These are phyloP conservation scores for Okapia johnstoni DNA, from an alignment of 2,113 vertebrate species.

Conservation along the genomic window DNA sequence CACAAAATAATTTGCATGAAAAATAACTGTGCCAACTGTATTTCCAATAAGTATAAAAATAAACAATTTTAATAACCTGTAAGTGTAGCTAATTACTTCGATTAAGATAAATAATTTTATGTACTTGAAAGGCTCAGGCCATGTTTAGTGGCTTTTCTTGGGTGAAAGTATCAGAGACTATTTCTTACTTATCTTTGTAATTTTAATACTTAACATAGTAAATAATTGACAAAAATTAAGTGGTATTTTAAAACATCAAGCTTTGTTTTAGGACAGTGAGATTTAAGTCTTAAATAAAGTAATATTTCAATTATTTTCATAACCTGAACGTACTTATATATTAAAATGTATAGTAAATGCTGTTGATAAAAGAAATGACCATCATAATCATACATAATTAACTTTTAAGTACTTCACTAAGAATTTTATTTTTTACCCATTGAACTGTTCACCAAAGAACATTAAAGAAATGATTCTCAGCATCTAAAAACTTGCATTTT, in stretches of 20 bases:
- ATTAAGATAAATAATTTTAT: not conserved
- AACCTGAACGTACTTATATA: not conserved
- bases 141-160: not conserved
- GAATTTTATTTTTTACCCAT: not conserved
- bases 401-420: not conserved
- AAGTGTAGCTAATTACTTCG: not conserved
- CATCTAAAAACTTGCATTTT: not conserved
- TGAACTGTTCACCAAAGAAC: not conserved
- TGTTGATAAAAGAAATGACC: not conserved
- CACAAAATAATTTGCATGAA: not conserved
- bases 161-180: not conserved
- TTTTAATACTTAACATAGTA: not conserved
- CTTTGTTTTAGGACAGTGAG: not conserved
- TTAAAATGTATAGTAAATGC: not conserved
- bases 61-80: not conserved
- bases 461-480: not conserved
- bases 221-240: not conserved
- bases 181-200: not conserved
- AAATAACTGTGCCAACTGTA: not conserved
- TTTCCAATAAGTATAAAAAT: slow-evolving; percentile 21
- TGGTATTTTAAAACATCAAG: not conserved
- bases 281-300: not conserved
- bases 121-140: not conserved
- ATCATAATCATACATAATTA: not conserved
- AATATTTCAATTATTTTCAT: not conserved